These are phyloP conservation scores for Pedicia rivosa DNA, from an alignment of 2,888 invertebrate genomes.

Conservation along the genomic window DNA sequence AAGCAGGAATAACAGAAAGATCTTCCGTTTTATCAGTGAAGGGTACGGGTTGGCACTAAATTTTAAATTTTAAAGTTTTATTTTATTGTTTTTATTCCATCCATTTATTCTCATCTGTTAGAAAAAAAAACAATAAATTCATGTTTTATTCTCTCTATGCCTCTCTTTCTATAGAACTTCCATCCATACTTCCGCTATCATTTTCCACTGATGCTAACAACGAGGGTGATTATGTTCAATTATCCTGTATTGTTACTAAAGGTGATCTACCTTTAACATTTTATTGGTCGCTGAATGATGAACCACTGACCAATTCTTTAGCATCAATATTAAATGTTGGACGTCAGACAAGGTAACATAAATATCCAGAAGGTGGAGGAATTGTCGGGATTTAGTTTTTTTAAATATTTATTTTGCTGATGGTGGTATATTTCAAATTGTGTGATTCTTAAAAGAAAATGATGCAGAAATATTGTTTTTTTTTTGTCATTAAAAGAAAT, in stretches of 20 bases:
- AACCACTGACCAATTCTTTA: conserved; percentile 16
- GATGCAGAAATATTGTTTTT: no score
- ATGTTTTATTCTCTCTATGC: no score
- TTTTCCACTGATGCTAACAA: conserved; percentile 24
- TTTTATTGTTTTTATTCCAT: not conserved
- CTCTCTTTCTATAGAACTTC: conserved; percentile 24
- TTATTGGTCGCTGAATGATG: conserved; percentile 34
- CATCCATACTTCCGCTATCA: conserved; percentile 22
- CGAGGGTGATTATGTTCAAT: conserved; percentile 56
- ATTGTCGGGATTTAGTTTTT: no score
- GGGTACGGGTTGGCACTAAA: no score
- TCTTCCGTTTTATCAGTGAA: conserved; percentile 39
- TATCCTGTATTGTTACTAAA: conserved; percentile 68
- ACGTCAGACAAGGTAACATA: conserved; percentile 24
- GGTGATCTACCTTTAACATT: conserved; percentile 52
- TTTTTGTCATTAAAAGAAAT: no score
- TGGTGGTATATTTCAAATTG: no score
- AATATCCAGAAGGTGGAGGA: no score
- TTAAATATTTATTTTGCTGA: no score
- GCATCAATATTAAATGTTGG: conserved; percentile 25
- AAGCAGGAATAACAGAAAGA: conserved; percentile 36
- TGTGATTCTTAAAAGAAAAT: no score
- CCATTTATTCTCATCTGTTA: not conserved
- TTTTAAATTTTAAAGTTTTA: no score
- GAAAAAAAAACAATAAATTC: no score